A percentile compares a stretch with the other conserved stretches of the same genome.
These are phyloP conservation scores for Autographa gamma DNA, from an alignment of 2,888 invertebrate species.

Conservation along the genomic window DNA sequence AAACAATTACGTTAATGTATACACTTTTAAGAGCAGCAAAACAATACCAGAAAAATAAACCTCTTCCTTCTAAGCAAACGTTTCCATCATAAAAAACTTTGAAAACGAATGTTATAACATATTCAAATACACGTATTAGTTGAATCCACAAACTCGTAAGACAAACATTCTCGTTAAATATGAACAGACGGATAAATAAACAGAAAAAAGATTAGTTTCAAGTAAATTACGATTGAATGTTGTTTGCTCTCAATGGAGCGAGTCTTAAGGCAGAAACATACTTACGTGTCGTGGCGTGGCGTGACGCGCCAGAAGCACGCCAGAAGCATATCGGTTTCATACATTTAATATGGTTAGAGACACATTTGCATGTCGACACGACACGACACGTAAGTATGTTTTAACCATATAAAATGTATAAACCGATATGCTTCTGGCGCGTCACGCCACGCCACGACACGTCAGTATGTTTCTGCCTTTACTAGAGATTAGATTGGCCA, in stretches of 20 bases:
- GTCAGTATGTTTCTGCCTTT: no score
- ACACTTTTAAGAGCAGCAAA: neutral
- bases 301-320: no score
- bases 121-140: slow-evolving; percentile 16
- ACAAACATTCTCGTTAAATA: slow-evolving; percentile 27
- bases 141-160: slow-evolving; percentile 25
- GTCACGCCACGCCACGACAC: no score
- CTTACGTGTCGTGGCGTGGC: no score
- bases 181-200: slow-evolving; percentile 23
- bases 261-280: no score
- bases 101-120: neutral
- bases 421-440: no score
- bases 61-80: neutral
- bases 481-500: slow-evolving; percentile 57
- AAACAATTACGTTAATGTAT: no score
- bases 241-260: slow-evolving; percentile 55
- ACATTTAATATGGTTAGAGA: no score
- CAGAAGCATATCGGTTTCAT: no score
- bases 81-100: neutral
- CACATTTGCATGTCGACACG: no score
- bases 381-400: no score
- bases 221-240: slow-evolving; percentile 51
- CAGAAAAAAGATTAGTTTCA: slow-evolving; percentile 33
- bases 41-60: neutral
- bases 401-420: no score